Base-by-base conservation (phyloP, 2,797 vertebrate genomes). In the Manis crassicaudata region DNA sequence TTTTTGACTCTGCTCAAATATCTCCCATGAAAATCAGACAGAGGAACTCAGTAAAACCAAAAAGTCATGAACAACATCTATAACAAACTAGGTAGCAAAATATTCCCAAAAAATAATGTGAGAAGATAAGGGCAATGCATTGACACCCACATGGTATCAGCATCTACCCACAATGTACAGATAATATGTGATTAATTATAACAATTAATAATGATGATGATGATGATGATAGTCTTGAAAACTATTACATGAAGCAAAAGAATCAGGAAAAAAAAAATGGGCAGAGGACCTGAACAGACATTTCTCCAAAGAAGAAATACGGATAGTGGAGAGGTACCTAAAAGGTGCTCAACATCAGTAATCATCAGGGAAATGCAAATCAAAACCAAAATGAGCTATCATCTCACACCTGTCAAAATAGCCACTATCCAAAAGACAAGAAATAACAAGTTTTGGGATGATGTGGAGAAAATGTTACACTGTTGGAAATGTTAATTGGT, bases 1-100 rank as follows among this genome's bases (percentile, higher is more conserved):
- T 67, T 81, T 92, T 92, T 89, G 6, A 84, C 40, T 82, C 43
- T 84, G 54, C 46, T 83, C 63, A 93, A 85, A 77, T 68, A 35
- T 89, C 56, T n/a, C 65, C 63, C 63, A 63, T 89, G 46, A 85
- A 93, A 81, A 86, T 32, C 29, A 79, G 65, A 65, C 10, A 84
- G 58, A 82, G 23, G 29, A 90, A 93, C 56, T 35, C 16, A 85
- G 65, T 21, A 90, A 93, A 90, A 86, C 9, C 13, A 29, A 85
- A 80, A 75, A 37, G 7, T 27, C 40, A 67, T 58, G n/a, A 40
- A 86, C 32, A 75, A 73, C n/a, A 58, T 35, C 52, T 43, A 37
- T 63, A 63, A 79, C 7, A 89, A 93, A 90, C n/a, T 54, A 90
- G 21, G 40, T 60, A 56, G 29, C 80, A 73, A 90, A n/a, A 63